Percentiles rank a stretch among this genome's conserved stretches.
These are phyloP conservation scores for Fratercula arctica DNA, from an alignment of 2,797 vertebrate species.

Conservation along the genomic window DNA sequence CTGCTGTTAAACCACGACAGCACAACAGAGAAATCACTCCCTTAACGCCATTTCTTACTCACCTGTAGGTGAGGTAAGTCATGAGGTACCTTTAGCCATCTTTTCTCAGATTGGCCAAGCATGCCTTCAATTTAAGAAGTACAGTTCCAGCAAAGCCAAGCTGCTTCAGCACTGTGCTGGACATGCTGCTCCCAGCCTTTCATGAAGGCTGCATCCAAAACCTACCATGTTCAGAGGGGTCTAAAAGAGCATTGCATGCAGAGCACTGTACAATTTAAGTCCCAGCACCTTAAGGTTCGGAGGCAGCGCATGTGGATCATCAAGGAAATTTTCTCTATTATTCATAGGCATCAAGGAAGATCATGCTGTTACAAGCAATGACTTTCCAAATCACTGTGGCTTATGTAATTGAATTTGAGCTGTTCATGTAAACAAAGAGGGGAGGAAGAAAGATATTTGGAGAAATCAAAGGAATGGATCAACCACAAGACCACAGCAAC, in stretches of 20 bases:
- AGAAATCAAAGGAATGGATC: conserved; percentile 49
- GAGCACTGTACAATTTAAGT: not conserved
- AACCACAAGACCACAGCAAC: conserved; percentile 35
- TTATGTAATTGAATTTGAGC: not conserved
- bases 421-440: conserved; percentile 19
- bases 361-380: not conserved
- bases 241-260: fast-evolving
- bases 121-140: not conserved
- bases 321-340: not conserved
- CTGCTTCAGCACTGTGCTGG: not conserved
- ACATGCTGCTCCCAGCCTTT: not conserved
- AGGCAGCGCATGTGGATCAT: fast-evolving
- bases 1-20: not conserved
- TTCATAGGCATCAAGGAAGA: not conserved
- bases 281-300: not conserved
- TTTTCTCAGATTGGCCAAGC: not conserved
- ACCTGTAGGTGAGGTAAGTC: fast-evolving
- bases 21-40: not conserved
- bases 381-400: not conserved
- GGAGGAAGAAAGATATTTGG: not conserved
- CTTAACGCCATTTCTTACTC: not conserved
- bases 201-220: fast-evolving
- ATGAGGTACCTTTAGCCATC: not conserved
- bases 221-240: fast-evolving
- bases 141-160: not conserved